Evolutionary conservation across 2,888 invertebrate species (phyloP).

Genomic region (Meandrusa payeni): DNA sequence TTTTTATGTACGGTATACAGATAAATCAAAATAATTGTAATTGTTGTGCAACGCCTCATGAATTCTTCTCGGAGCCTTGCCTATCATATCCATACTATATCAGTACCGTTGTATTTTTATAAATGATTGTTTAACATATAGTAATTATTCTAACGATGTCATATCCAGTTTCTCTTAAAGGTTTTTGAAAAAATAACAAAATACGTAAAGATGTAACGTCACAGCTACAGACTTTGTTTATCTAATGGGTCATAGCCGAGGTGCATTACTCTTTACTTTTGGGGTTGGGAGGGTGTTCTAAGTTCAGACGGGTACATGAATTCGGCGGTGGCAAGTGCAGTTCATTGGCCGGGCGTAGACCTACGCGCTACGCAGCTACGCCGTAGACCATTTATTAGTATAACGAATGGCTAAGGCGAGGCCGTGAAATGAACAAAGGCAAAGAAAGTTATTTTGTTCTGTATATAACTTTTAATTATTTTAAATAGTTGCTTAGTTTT

Average conservation of each 20-base stretch:
- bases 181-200: no score
- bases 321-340: slow-evolving; percentile 59
- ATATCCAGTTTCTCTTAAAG: no score
- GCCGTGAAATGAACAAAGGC: slow-evolving; percentile 17
- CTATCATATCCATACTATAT: no score
- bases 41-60: no score
- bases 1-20: no score
- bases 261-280: slow-evolving; percentile 60
- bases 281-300: slow-evolving; percentile 42
- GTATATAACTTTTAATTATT: neutral
- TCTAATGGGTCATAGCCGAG: slow-evolving; percentile 30
- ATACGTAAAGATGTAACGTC: no score
- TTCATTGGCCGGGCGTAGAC: slow-evolving; percentile 71
- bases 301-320: slow-evolving; percentile 62
- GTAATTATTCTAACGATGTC: no score
- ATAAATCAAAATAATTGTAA: no score
- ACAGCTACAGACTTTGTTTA: slow-evolving; percentile 21
- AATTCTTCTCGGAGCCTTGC: no score
- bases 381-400: slow-evolving; percentile 50
- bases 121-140: no score
- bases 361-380: slow-evolving; percentile 74
- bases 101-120: no score
- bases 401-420: slow-evolving; percentile 15
- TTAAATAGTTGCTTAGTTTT: no score
- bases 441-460: slow-evolving; percentile 5